A percentile compares a stretch with the other conserved stretches of the same genome.
phyloP scores from a whole-genome alignment of 2,113 vertebrate species.

The Syrmaticus mikado region DNA sequence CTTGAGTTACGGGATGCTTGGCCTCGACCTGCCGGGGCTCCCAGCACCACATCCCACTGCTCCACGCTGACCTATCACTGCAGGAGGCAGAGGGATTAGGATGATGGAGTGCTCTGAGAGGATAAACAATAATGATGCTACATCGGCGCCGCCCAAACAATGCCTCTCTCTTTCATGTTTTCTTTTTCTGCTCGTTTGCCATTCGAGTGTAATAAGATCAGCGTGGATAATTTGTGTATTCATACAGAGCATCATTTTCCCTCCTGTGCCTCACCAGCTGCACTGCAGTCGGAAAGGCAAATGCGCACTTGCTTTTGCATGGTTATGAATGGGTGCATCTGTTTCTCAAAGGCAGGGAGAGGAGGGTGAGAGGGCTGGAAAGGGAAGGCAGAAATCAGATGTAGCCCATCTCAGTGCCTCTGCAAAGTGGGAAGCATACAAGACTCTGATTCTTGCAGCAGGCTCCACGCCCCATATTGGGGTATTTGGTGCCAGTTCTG shows the following conservation, averaged over 20 bases:
- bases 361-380: not conserved
- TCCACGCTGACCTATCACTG: not conserved
- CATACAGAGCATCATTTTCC: constrained; percentile 9
- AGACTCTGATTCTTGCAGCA: not conserved
- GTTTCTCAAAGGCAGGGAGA: constrained; percentile 5
- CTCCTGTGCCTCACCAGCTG: constrained; percentile 52
- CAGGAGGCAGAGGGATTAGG: not conserved
- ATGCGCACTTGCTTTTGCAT: not conserved
- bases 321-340: constrained; percentile 38
- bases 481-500: not conserved
- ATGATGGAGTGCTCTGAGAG: constrained; percentile 42
- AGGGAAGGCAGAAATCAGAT: not conserved
- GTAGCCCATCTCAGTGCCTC: not conserved
- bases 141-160: not conserved
- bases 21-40: not conserved
- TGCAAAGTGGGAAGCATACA: accelerated
- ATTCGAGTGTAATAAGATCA: constrained; percentile 50
- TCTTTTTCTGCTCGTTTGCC: not conserved
- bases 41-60: not conserved
- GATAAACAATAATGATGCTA: constrained; percentile 19
- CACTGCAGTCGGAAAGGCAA: not conserved
- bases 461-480: not conserved
- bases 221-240: constrained; percentile 42
- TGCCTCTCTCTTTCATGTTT: constrained; percentile 15
- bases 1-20: not conserved